phyloP scores from a whole-genome alignment of 2,888 invertebrate genomes.

The Athripsodes cinereus region DNA sequence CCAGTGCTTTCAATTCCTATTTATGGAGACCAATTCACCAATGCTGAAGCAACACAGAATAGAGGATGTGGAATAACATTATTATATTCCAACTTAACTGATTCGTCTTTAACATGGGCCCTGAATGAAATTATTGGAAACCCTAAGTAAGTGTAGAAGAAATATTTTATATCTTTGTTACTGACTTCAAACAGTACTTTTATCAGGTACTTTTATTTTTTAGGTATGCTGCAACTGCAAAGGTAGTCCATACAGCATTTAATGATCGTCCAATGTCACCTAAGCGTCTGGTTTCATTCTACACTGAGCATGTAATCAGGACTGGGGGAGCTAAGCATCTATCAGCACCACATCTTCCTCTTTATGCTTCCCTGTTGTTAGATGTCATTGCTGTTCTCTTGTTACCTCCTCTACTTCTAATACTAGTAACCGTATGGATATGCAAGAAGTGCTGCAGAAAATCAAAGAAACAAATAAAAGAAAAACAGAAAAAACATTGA shows the following conservation, averaged over 20 bases:
- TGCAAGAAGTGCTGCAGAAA: conserved; percentile 37
- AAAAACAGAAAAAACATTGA: background rate
- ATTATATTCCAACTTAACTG: conserved; percentile 31
- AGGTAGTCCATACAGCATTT: conserved; percentile 20
- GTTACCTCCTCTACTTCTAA: background rate
- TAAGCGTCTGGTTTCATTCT: conserved; percentile 29
- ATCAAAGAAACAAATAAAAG: background rate
- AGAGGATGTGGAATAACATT: conserved; percentile 31
- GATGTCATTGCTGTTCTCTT: background rate
- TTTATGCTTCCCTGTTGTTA: background rate
- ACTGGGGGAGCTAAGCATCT: background rate
- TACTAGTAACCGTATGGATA: conserved; percentile 24
- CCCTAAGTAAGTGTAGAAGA: conserved; percentile 26
- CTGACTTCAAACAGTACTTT: too few relatives aligned
- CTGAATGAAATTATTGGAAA: conserved; percentile 30
- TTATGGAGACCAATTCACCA: conserved; percentile 31
- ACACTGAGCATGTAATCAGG: background rate
- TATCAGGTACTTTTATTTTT: too few relatives aligned
- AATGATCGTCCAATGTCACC: conserved; percentile 30
- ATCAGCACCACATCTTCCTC: background rate
- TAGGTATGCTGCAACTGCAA: conserved; percentile 23
- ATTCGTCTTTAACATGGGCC: conserved; percentile 29
- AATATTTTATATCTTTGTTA: too few relatives aligned
- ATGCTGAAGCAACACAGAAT: conserved; percentile 30
- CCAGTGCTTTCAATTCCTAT: conserved; percentile 35